phyloP scores from a whole-genome alignment of 2,888 invertebrate species.

The Onthophagus sagittarius region DNA sequence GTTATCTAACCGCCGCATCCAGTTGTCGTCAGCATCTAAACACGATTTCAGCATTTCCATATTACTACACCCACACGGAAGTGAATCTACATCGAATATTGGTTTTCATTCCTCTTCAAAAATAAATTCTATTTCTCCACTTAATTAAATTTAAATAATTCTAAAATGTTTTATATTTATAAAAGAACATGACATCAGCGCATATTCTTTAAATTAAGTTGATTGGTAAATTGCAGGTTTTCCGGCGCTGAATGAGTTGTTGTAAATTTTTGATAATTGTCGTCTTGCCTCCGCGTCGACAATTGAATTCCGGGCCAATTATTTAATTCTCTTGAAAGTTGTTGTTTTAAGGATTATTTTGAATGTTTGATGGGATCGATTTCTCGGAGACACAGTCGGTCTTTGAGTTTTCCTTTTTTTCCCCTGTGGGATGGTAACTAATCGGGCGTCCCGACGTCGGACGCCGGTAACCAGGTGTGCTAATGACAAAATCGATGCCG shows the following conservation, averaged over 20 bases:
- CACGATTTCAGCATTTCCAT: background rate
- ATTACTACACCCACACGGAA: background rate
- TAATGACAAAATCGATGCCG: conserved; percentile 40
- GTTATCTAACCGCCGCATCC: background rate
- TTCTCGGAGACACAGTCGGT: background rate
- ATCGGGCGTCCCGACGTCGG: background rate
- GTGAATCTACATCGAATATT: background rate
- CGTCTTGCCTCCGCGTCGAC: background rate
- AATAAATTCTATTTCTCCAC: background rate
- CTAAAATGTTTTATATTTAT: too few species aligned
- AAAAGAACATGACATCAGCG: background rate
- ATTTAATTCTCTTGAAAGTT: background rate
- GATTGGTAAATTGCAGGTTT: background rate
- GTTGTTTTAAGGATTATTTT: background rate
- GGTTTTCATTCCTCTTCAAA: background rate
- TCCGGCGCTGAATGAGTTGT: background rate
- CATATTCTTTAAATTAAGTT: background rate
- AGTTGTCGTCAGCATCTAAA: background rate
- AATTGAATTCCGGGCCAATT: background rate
- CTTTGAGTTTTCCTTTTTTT: background rate
- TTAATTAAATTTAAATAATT: background rate
- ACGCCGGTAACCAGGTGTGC: conserved; percentile 34
- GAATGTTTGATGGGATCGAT: background rate
- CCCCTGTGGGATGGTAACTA: background rate
- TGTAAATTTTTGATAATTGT: background rate